Evolutionary conservation across 2,888 invertebrate species (phyloP).

Genomic region (Polia nebulosa): DNA sequence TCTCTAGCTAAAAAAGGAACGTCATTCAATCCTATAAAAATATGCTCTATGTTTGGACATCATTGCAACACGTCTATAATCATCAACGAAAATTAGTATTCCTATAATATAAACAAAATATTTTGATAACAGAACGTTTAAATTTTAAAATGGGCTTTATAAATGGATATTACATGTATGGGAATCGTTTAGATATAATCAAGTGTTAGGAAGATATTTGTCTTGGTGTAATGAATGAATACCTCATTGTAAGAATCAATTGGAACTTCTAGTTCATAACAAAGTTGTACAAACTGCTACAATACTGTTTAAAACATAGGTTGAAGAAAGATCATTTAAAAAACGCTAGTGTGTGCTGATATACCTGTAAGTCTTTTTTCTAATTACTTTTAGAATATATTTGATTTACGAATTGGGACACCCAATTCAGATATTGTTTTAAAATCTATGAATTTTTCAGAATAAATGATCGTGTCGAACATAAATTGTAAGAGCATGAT

Average conservation of each 20-base stretch:
- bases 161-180: constrained; percentile 79
- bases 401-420: constrained; percentile 75
- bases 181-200: constrained; percentile 71
- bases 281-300: constrained; percentile 75
- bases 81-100: constrained; percentile 74
- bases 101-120: constrained; percentile 71
- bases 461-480: constrained; percentile 80
- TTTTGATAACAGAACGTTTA: constrained; percentile 82
- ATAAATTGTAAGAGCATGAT: constrained; percentile 82
- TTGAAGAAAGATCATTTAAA: constrained; percentile 57
- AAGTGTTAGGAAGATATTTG: constrained; percentile 71
- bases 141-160: constrained; percentile 81
- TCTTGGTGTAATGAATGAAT: constrained; percentile 81
- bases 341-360: constrained; percentile 74
- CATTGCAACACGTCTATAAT: constrained; percentile 45
- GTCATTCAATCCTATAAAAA: constrained; percentile 18
- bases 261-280: constrained; percentile 68
- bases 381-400: constrained; percentile 69
- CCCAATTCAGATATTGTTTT: constrained; percentile 71
- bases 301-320: constrained; percentile 59
- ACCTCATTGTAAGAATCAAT: constrained; percentile 78
- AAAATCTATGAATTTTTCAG: constrained; percentile 74
- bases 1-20: constrained; percentile 15
- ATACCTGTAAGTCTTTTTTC: constrained; percentile 71
- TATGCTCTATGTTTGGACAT: constrained; percentile 46